Percentiles rank a stretch among this genome's conserved stretches.
Evolutionary conservation across 53 echinoderm and acorn worm species (phyloP).

Genomic region (Echinarachnius parma): DNA sequence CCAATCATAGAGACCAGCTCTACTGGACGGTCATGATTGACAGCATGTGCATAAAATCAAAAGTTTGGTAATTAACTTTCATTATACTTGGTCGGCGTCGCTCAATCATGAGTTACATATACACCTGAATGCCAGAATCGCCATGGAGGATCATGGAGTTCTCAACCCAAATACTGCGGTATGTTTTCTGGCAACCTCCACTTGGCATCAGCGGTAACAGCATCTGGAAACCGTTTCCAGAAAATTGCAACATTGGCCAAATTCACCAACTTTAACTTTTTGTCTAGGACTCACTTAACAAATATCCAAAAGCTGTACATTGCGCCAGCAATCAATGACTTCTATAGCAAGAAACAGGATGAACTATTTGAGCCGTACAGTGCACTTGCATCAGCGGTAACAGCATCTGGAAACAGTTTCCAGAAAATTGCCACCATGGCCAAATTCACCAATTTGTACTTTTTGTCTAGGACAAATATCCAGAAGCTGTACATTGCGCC

Average conservation of each 20-base stretch:
- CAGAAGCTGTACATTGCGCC: constrained; percentile 45
- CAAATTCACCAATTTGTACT: constrained; percentile 9
- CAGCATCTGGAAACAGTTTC: constrained; percentile 20
- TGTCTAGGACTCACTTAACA: too few species aligned
- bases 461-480: background rate
- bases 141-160: background rate
- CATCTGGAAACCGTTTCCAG: too few species aligned
- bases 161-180: background rate
- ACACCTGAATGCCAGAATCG: background rate
- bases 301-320: too few species aligned
- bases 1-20: background rate
- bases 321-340: too few species aligned
- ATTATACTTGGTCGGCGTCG: too few species aligned
- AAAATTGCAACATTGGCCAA: too few species aligned
- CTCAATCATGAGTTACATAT: too few species aligned
- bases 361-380: too few species aligned
- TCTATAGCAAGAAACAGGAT: too few species aligned
- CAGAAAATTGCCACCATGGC: constrained; percentile 25
- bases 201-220: too few species aligned
- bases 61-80: too few species aligned
- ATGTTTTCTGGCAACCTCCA: constrained; percentile 15
- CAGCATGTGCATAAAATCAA: background rate
- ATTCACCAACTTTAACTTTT: too few species aligned
- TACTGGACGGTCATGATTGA: background rate
- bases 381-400: background rate